Base-by-base conservation (phyloP, 2,797 vertebrate genomes). In the Scomberomorus guttatus region DNA sequence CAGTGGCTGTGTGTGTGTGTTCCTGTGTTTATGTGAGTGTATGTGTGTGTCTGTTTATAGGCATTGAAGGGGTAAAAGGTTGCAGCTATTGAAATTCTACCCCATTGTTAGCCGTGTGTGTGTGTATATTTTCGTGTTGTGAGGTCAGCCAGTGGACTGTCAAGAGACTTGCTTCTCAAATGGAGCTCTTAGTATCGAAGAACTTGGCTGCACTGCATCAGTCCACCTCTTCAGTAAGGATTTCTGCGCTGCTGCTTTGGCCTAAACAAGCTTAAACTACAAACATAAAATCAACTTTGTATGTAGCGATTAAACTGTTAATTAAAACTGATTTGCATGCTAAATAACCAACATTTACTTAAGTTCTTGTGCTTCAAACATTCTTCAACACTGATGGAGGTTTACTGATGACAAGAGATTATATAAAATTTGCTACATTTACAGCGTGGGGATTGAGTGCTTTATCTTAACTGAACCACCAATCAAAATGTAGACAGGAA, bases 81-180 rank as follows among this genome's bases (percentile, higher is more conserved):
- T 60, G 48, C 51, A 56, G 64, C 64, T 54, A 34, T 76, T 62
- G 17, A 37, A 25, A 67, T 54, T 63, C 48, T 64, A 27, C 1
- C 52, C 10, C 32, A 56, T 80, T 72, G 60, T 63, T 76, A 60
- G 2, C 37, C 37, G 12, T 39, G 39, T 59, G 46, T 58, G 56
- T 54, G 44, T 17, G 39, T 68, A 56, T 79, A 66, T 84, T 73
- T 72, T 34, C 56, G 39, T 69, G 8, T 64, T n/a, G 68, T 54
- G 62, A 58, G 56, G 62, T 75, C 68, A 75, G 70, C 59, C 7
- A 18, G 44, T 46, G 17, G 44, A 46, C 5, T 1, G 14, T 6
- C 44, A 22, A 22, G 25, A 24, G 22, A 56, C 37, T 22, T 18
- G 20, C 4, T 12, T 61, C 37, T 50, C 39, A 50, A 15, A 67